Base-by-base conservation (phyloP, 2,888 invertebrate species). In the Melinaea marsaeus region DNA sequence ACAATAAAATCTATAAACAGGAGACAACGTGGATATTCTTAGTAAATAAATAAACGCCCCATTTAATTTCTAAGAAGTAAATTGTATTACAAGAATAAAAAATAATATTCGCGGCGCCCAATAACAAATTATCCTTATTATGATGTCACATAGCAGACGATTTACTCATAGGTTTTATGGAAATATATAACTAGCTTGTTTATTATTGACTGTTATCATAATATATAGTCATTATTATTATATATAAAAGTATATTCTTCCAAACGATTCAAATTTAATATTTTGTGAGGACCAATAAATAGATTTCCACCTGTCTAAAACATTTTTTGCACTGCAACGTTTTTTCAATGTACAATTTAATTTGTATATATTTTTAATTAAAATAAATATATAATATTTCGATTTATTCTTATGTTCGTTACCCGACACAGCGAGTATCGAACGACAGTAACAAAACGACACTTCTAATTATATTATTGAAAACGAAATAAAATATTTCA, bases 71-170 rank as follows among this genome's bases (percentile, higher is more conserved):
- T 57, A 51, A 61, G 63, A 55, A 57, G 57, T 51, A 58, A 35
- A 57, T 46, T 57, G 48, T 57, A 46, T 45, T 42, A 45, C 59
- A 46, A 62, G 57, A 60, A 60, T 60, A 56, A 62, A 56, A 62
- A 57, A 48, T 47, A 60, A 57, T 57, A 54, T 55, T 55, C 11
- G 3, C 22, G 13, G 55, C 45, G 37, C 32, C 54, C 47, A 57
- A 58, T 65, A 62, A 60, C 54, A 62, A 60, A 60, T 67, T 63
- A 63, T 61, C 55, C 63, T 63, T 55, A 67, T 67, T 63, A 67
- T 63, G 63, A 67, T 61, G 67, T 65, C 65, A 67, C 61, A 65
- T 57, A 57, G 62, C 59, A 57, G 54, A 62, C 47, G 48, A 37
- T 51, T 32, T 57, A 61, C 32, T 51, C 51, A 32, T 51, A 51